Base-by-base conservation (phyloP, 2,113 vertebrate genomes). In the Rhipidura dahli region DNA sequence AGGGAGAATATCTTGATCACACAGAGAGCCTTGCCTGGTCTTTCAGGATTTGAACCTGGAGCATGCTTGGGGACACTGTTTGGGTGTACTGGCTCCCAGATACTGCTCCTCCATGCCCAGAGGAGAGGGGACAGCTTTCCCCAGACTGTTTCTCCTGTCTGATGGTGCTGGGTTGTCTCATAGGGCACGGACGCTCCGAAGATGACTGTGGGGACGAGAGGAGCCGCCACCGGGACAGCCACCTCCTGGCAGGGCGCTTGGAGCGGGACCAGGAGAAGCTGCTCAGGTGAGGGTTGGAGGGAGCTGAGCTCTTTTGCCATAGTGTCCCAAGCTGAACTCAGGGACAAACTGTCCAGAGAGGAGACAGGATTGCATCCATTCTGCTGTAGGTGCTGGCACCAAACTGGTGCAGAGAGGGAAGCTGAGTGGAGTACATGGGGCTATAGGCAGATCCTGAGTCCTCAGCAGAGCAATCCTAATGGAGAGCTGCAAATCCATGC, bases 221-320 rank as follows among this genome's bases (percentile, higher is more conserved):
- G 4, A 83, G 96, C 56, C 98, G 98, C 73, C 99, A 99, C 93
- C 98, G 98, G 12, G 98, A 99, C 59, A 98, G 99, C 65, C 98
- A 99, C 68, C 97, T 99, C 89, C 97, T 99, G 71, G 97, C 98
- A 13, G 98, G 98, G n/a, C 98, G 99, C 64, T 94, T 99, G 96
- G 99, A 99, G 89, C 97, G 98, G 6, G 99, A 99, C 88, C 99
- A 99, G 97, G 99, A 99, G 97, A 99, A 99, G 96, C 98, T 99
- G 68, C 98, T 99, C 96, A 98, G 99, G 99, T 99, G 96, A 98
- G 97, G 28, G 2, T 19, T 5, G 8, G 39, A 30, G 27, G 5
- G 20, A 63, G 26, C 9, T 22, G 40, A 17, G 6, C 2, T 50
- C 30, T 76, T 17, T 21, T 47, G 33, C 14, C 1, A 1, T 11